Conservation (phyloP, 1,140 invertebrate species). For the Cydia splendana region DNA sequence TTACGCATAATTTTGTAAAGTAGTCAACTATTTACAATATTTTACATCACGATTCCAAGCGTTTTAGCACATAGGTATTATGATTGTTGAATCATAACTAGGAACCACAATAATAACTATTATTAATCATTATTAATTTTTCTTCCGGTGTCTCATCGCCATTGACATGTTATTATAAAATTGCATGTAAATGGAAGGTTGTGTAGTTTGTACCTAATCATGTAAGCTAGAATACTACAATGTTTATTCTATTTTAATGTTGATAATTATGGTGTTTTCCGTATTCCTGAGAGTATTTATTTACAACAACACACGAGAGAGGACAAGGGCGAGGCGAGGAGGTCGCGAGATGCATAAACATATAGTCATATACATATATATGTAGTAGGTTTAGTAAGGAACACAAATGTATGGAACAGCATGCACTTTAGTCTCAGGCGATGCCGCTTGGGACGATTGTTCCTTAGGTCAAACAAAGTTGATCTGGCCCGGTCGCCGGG, state of each 20-base stretch:
- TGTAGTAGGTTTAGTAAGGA: too few relatives aligned
- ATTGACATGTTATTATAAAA: constrained; percentile 21
- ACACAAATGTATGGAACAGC: too few relatives aligned
- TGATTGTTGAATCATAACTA: constrained; percentile 16
- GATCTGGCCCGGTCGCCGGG: too few relatives aligned
- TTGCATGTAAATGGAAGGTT: constrained; percentile 11
- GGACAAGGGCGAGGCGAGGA: not conserved
- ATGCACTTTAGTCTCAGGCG: too few relatives aligned
- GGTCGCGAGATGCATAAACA: not conserved
- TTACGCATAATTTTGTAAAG: not conserved
- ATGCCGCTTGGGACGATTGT: too few relatives aligned
- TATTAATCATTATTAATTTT: constrained; percentile 30
- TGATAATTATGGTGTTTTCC: not conserved
- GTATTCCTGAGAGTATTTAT: not conserved
- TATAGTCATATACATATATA: too few relatives aligned
- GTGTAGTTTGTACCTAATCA: not conserved
- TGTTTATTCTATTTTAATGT: constrained; percentile 7
- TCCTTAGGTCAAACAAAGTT: too few relatives aligned
- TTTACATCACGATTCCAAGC: not conserved
- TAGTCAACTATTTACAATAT: not conserved
- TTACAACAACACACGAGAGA: not conserved
- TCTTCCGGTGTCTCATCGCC: constrained; percentile 26
- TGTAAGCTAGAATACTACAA: not conserved
- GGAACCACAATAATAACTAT: constrained; percentile 24
- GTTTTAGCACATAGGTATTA: constrained; percentile 9